Base-by-base conservation (phyloP, 2,113 vertebrate genomes). In the Eretmochelys imbricata region DNA sequence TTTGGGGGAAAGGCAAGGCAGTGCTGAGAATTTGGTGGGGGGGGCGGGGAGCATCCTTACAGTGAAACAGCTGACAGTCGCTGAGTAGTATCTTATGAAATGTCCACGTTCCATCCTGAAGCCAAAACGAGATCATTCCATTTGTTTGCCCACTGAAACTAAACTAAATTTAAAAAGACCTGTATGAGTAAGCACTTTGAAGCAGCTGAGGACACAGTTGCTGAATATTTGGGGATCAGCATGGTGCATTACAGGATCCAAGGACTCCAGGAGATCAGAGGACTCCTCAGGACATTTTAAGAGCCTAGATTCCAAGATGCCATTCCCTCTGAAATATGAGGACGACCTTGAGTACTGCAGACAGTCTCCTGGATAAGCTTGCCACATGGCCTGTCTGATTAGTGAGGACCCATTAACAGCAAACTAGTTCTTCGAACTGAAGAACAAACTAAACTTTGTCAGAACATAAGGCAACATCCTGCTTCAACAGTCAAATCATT, bases 371-470 rank as follows among this genome's bases (percentile, higher is more conserved):
- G 49, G 46, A 82, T 35, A 78, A 84, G 25, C 46, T 53, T 92
- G 82, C 25, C 79, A 48, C 42, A 69, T 1, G 59, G 31, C 20
- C 81, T 49, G 16, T 54, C 85, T 79, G 35, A 49, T 85, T 82
- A 93, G 65, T 69, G 50, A 94, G 75, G 84, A 87, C 35, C 7
- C 57, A 69, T 72, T 76, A 82, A 85, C 8, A 49, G 93, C 76
- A 80, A 79, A 35, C 57, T 27, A 87, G 79, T 75, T 86, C 87
- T 80, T 3, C 3, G 76, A 87, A 94, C 5, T 62, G 59, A 89
- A 48, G 65, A 89, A 79, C 86, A 55, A 88, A 31, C 80, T 97
- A 91, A 93, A 88, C 35, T 96, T 89, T 95, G 95, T 25, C 95
- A 89, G 75, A 84, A 55, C 85, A 81, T 91, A 83, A 94, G 84